A percentile compares a stretch with the other conserved stretches of the same genome.
phyloP scores from a whole-genome alignment of 1,140 invertebrate genomes.

The Drosophila sturtevanti region DNA sequence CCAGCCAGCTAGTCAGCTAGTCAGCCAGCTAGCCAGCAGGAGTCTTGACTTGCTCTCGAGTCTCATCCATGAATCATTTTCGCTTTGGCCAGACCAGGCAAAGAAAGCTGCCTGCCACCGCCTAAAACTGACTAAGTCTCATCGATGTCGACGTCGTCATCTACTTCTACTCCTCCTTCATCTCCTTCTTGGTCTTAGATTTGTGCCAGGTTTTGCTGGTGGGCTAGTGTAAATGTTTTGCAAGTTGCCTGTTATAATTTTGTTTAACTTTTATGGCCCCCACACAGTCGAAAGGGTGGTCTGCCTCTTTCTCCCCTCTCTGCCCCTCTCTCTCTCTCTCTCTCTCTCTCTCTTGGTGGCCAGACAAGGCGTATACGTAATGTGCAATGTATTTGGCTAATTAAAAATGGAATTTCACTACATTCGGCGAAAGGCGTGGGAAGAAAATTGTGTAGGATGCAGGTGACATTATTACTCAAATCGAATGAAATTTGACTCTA shows the following conservation, averaged over 20 bases:
- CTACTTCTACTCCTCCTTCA: constrained; percentile 16
- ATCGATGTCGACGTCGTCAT: neutral
- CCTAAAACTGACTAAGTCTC: constrained; percentile 26
- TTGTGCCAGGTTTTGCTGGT: constrained; percentile 22
- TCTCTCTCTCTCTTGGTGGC: neutral
- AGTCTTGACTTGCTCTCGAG: constrained; percentile 45
- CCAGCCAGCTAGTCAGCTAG: constrained; percentile 54
- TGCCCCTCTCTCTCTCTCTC: constrained; percentile 1
- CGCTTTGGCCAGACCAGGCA: constrained; percentile 36
- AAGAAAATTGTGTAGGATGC: constrained; percentile 21
- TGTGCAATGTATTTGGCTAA: constrained; percentile 62
- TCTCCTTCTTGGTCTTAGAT: constrained; percentile 21
- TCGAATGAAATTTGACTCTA: neutral
- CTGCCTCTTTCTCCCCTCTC: neutral
- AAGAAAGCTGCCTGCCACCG: constrained; percentile 60
- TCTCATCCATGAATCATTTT: constrained; percentile 72
- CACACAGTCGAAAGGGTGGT: constrained; percentile 34
- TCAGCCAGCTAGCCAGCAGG: constrained; percentile 73
- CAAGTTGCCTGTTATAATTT: constrained; percentile 73
- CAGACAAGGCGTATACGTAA: constrained; percentile 67
- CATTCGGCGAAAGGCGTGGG: constrained; percentile 41
- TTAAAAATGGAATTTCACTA: constrained; percentile 66
- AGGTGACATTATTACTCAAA: neutral
- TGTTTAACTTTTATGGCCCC: constrained; percentile 56
- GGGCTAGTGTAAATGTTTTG: constrained; percentile 72